A percentile compares a stretch with the other conserved stretches of the same genome.
Conservation (phyloP, 2,113 vertebrate genomes). For the Hypanus sabinus region DNA sequence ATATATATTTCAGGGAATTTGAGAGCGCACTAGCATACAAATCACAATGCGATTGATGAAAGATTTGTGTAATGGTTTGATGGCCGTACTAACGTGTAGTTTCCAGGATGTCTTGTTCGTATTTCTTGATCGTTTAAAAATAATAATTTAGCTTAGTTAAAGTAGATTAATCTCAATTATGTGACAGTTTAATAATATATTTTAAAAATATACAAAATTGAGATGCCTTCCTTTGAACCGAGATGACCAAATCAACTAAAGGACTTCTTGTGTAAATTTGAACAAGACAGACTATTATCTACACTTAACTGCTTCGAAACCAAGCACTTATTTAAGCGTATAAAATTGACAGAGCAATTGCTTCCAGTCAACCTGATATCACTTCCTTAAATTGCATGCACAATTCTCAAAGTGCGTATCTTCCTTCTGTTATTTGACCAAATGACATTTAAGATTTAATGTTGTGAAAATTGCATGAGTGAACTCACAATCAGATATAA, state of each 20-base stretch:
- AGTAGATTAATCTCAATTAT: background rate
- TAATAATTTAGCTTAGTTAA: background rate
- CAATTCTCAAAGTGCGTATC: background rate
- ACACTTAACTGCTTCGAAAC: background rate
- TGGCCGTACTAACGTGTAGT: background rate
- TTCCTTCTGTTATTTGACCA: background rate
- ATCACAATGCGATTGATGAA: background rate
- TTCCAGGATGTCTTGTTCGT: background rate
- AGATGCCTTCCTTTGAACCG: background rate
- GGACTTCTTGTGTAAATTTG: background rate
- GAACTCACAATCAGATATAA: too few relatives aligned
- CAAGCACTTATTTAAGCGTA: background rate
- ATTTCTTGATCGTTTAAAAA: background rate
- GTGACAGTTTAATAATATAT: background rate
- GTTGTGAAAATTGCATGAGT: background rate
- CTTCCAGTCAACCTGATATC: background rate
- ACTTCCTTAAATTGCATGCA: background rate
- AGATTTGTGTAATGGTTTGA: background rate
- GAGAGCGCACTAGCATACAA: background rate
- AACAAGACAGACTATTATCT: background rate
- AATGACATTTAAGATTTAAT: background rate
- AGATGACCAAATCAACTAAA: background rate
- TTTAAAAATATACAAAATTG: background rate
- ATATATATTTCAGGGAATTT: background rate
- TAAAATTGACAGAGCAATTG: background rate